phyloP scores from a whole-genome alignment of 2,888 invertebrate genomes.

The Apotomis capreana region DNA sequence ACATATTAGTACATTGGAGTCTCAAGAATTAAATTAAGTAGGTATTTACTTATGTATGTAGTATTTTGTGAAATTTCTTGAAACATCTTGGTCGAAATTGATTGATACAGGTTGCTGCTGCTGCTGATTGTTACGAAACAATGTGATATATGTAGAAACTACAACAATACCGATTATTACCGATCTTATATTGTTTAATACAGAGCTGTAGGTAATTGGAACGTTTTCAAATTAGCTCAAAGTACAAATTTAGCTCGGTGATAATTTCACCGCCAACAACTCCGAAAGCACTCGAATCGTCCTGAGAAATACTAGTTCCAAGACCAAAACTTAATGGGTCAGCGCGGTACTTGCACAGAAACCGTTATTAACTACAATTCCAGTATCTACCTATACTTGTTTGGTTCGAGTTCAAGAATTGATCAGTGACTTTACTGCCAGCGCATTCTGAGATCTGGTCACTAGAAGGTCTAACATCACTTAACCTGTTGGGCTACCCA shows the following conservation, averaged over 20 bases:
- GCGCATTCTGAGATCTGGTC: constrained; percentile 16
- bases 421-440: constrained; percentile 1
- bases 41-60: too few species aligned
- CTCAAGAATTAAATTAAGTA: too few species aligned
- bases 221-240: background rate
- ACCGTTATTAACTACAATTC: constrained; percentile 1
- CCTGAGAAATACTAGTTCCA: background rate
- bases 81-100: too few species aligned
- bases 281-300: too few species aligned
- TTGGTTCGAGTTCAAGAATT: constrained; percentile 13
- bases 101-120: too few species aligned
- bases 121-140: too few species aligned
- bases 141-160: too few species aligned
- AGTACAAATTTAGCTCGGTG: background rate
- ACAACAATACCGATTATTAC: background rate
- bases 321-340: background rate
- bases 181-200: background rate
- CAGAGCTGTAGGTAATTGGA: background rate
- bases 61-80: too few species aligned
- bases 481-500: constrained; percentile 30
- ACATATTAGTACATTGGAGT: too few species aligned
- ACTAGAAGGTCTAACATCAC: constrained; percentile 14
- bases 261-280: too few species aligned
- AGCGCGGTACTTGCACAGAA: background rate
- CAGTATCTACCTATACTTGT: constrained; percentile 1